These are phyloP conservation scores for Eumacrocentrus americanus DNA, from an alignment of 2,888 invertebrate genomes.

Conservation along the genomic window DNA sequence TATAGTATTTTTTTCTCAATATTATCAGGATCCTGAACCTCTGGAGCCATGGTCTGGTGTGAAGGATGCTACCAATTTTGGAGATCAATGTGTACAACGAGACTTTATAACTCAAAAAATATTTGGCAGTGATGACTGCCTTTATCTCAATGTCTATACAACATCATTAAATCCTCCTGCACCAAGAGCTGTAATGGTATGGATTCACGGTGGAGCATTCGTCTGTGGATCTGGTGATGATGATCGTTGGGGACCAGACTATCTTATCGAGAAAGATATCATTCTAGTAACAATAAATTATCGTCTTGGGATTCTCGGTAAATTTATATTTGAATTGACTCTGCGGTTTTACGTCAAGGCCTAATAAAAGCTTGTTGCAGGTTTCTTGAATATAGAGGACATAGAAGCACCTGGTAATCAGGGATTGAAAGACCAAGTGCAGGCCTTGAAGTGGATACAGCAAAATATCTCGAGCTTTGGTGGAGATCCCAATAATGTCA, in stretches of 20 bases:
- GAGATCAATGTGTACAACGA: constrained; percentile 38
- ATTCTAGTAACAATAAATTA: constrained; percentile 54
- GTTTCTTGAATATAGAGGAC: constrained; percentile 40
- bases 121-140: constrained; percentile 50
- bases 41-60: constrained; percentile 45
- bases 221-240: constrained; percentile 41
- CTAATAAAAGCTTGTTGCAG: constrained; percentile 19
- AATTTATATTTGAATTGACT: background rate
- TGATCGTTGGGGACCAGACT: constrained; percentile 47
- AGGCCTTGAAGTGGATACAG: constrained; percentile 65
- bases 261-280: constrained; percentile 49
- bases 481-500: constrained; percentile 64
- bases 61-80: constrained; percentile 42
- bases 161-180: background rate
- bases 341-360: background rate
- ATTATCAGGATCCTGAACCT: constrained; percentile 47
- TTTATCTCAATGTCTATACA: constrained; percentile 51
- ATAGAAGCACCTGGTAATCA: constrained; percentile 43
- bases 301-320: constrained; percentile 49
- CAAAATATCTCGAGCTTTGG: constrained; percentile 63
- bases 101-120: constrained; percentile 20
- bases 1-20: too few species aligned
- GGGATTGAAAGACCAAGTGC: constrained; percentile 63
- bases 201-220: constrained; percentile 52
- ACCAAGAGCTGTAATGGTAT: constrained; percentile 48